Conservation (phyloP, 2,113 vertebrate species). For the Pycnonotus jocosus region DNA sequence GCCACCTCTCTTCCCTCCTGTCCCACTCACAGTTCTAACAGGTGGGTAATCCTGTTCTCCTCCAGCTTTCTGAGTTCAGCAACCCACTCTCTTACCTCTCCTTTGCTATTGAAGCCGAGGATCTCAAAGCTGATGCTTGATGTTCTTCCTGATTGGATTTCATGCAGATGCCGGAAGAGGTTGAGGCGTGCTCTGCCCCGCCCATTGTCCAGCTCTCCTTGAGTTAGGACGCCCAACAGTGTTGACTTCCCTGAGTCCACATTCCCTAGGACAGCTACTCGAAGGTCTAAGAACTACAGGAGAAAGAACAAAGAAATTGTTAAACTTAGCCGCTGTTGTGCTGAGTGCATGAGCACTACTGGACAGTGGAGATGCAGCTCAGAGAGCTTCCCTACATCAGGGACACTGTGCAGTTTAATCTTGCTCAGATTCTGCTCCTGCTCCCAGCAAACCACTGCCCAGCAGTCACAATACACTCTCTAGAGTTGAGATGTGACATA, state of each 20-base stretch:
- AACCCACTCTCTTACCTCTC: slow-evolving; percentile 78
- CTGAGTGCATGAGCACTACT: neutral
- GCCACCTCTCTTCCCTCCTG: neutral
- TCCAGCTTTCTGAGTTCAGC: neutral
- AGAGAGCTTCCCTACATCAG: neutral
- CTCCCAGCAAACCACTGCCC: neutral
- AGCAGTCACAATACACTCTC: neutral
- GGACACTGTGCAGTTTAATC: neutral
- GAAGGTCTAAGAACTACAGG: slow-evolving; percentile 90
- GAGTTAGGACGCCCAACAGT: slow-evolving; percentile 91
- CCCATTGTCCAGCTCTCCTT: slow-evolving; percentile 97
- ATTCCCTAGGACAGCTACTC: slow-evolving; percentile 95
- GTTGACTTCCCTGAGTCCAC: slow-evolving; percentile 98
- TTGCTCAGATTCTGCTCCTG: neutral
- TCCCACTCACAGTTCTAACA: neutral
- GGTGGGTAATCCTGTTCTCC: neutral
- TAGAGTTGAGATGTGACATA: neutral
- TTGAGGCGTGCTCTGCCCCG: slow-evolving; percentile 93
- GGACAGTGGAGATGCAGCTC: neutral
- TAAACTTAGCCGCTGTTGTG: neutral
- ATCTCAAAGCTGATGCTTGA: slow-evolving; percentile 99
- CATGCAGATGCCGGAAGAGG: slow-evolving; percentile 96
- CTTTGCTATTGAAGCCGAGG: slow-evolving; percentile 96
- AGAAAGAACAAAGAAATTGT: neutral
- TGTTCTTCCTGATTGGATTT: slow-evolving; percentile 96